These are phyloP conservation scores for Luscinia megarhynchos DNA, from an alignment of 2,797 vertebrate genomes.

Conservation along the genomic window DNA sequence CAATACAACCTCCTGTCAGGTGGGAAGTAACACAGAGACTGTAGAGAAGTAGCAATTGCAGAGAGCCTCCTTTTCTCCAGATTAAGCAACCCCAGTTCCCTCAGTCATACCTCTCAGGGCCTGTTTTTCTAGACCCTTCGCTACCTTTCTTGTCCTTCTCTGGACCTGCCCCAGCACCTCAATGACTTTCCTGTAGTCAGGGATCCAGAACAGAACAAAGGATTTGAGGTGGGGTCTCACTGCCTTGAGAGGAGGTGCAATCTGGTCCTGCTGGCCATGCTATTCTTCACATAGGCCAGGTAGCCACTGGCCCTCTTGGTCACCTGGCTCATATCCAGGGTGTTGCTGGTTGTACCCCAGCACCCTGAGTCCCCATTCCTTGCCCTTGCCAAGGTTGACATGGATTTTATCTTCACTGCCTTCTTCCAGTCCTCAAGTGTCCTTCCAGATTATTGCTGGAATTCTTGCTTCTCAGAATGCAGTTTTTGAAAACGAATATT, in stretches of 20 bases:
- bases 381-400: background rate
- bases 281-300: background rate
- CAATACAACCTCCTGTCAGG: background rate
- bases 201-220: background rate
- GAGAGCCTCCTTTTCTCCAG: background rate
- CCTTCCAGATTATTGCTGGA: background rate
- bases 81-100: background rate
- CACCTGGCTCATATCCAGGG: background rate
- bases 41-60: background rate
- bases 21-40: background rate
- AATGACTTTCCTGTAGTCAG: background rate
- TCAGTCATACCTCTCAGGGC: background rate
- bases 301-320: background rate
- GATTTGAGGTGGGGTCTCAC: background rate
- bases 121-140: background rate
- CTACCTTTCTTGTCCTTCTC: background rate
- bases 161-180: background rate
- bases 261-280: background rate
- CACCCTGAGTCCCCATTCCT: background rate
- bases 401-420: background rate
- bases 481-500: background rate
- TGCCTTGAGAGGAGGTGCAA: too few species aligned
- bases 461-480: background rate
- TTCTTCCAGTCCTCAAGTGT: background rate
- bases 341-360: too few species aligned